Conservation (phyloP, 1,140 invertebrate species). For the Euwallacea similis region DNA sequence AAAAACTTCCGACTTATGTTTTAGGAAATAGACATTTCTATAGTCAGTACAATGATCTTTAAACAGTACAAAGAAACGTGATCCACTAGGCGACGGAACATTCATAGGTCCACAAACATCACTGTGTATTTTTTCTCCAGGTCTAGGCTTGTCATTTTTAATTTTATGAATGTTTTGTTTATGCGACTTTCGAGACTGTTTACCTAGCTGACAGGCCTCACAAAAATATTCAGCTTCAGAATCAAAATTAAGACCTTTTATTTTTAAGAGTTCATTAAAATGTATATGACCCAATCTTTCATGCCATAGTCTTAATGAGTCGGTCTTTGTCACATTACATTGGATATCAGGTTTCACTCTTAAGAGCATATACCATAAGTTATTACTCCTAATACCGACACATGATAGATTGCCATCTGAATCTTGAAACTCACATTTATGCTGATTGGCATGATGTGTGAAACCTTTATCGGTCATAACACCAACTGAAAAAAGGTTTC, state of each 20-base stretch:
- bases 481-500: slow-evolving; percentile 32
- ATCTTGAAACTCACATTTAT: slow-evolving; percentile 29
- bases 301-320: slow-evolving; percentile 48
- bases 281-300: slow-evolving; percentile 54
- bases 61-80: slow-evolving; percentile 26
- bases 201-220: slow-evolving; percentile 52
- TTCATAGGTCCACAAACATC: slow-evolving; percentile 54
- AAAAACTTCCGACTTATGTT: slow-evolving; percentile 52
- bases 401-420: slow-evolving; percentile 28
- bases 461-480: slow-evolving; percentile 33
- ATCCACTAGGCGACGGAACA: slow-evolving; percentile 49
- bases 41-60: background rate
- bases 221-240: slow-evolving; percentile 40
- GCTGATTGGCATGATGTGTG: slow-evolving; percentile 22
- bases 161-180: slow-evolving; percentile 5
- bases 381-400: slow-evolving; percentile 18
- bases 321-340: slow-evolving; percentile 8
- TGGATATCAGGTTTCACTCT: slow-evolving; percentile 9
- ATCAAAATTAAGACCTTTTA: background rate
- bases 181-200: slow-evolving; percentile 37
- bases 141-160: slow-evolving; percentile 23
- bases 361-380: slow-evolving; percentile 34
- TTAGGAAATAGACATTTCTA: slow-evolving; percentile 52
- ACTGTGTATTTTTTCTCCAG: slow-evolving; percentile 51
- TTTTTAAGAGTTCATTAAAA: slow-evolving; percentile 29